Evolutionary conservation across 2,797 vertebrate genomes (phyloP).

Genomic region (Sciurus carolinensis): DNA sequence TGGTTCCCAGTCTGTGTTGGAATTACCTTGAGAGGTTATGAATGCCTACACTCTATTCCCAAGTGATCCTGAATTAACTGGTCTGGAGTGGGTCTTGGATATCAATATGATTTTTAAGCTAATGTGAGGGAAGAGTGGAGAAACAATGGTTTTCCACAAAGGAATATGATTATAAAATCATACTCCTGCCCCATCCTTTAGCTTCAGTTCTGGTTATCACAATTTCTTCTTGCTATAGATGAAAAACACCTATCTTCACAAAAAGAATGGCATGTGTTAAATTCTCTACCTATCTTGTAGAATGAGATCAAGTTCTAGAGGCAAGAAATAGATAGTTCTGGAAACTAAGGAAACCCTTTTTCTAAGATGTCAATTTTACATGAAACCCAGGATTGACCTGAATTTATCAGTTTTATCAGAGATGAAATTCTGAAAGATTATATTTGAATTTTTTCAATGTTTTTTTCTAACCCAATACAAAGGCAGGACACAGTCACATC

Average conservation of each 20-base stretch:
- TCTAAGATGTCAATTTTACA: background rate
- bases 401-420: constrained; percentile 39
- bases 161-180: background rate
- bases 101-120: background rate
- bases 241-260: background rate
- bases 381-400: background rate
- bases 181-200: background rate
- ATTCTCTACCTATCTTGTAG: background rate
- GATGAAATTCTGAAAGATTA: constrained; percentile 7
- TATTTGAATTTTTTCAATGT: background rate
- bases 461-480: background rate
- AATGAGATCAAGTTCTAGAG: constrained; percentile 14
- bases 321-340: background rate
- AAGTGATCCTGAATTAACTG: constrained; percentile 21
- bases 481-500: background rate
- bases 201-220: background rate
- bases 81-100: background rate
- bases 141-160: background rate
- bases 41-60: background rate
- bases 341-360: constrained; percentile 5
- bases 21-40: background rate
- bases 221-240: constrained; percentile 27
- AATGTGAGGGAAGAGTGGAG: background rate
- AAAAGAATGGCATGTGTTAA: background rate
- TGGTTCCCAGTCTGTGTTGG: background rate